Percentiles rank a stretch among this genome's conserved stretches.
Conservation (phyloP, 1,140 invertebrate genomes). For the Eciton burchellii region DNA sequence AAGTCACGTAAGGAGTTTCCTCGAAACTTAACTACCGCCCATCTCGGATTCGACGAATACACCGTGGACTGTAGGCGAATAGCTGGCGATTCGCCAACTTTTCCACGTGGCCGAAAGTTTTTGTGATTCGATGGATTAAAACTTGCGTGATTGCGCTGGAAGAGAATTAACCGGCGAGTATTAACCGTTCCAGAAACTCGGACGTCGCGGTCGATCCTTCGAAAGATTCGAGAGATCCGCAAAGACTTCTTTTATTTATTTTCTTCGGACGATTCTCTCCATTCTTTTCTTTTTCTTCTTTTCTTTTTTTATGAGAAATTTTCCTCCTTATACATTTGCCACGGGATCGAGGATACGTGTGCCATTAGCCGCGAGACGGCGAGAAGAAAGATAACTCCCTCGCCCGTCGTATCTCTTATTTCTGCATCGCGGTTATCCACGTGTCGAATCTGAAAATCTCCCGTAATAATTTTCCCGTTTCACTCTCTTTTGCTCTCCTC, state of each 20-base stretch:
- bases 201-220: not conserved
- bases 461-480: not conserved
- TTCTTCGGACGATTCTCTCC: not conserved
- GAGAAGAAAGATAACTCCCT: slow-evolving; percentile 12
- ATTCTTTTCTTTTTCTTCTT: not conserved
- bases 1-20: slow-evolving; percentile 26
- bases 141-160: slow-evolving; percentile 4
- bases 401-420: not conserved
- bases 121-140: slow-evolving; percentile 7
- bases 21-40: slow-evolving; percentile 24
- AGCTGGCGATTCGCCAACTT: slow-evolving; percentile 29
- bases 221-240: not conserved
- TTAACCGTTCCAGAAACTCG: slow-evolving; percentile 19
- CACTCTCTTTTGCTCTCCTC: no score
- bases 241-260: slow-evolving; percentile 40
- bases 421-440: not conserved
- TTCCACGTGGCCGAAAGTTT: slow-evolving; percentile 28
- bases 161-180: slow-evolving; percentile 14
- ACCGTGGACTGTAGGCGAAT: not conserved
- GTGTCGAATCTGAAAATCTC: slow-evolving; percentile 4
- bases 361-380: not conserved
- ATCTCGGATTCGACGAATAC: slow-evolving; percentile 26
- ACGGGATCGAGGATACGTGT: not conserved
- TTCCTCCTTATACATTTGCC: slow-evolving; percentile 16
- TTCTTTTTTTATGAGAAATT: slow-evolving; percentile 6